phyloP scores from a whole-genome alignment of 2,113 vertebrate species.

The Glaucomys volans region DNA sequence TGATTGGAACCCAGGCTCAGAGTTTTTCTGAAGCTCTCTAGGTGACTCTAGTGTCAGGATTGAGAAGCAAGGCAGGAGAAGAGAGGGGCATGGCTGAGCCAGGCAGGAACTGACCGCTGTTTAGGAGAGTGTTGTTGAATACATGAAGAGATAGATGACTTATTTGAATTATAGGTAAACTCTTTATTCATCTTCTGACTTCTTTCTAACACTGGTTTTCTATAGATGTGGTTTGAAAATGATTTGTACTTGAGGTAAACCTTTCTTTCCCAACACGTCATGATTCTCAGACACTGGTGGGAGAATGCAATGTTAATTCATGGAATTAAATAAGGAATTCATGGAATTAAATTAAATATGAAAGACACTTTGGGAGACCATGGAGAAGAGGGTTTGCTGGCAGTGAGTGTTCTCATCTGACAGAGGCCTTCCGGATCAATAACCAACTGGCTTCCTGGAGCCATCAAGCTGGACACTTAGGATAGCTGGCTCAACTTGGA shows the following conservation, averaged over 20 bases:
- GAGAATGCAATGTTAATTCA: neutral
- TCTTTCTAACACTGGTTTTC: slow-evolving; percentile 24
- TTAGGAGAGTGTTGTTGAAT: slow-evolving; percentile 19
- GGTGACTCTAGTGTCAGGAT: neutral
- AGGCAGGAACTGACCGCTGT: neutral
- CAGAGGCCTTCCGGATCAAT: neutral
- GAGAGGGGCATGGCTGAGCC: neutral
- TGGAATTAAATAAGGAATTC: neutral
- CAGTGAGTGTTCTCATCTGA: neutral
- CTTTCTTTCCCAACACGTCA: neutral
- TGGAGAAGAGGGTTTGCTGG: neutral
- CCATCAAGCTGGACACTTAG: neutral
- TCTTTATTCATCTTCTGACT: neutral
- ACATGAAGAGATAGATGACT: slow-evolving; percentile 12
- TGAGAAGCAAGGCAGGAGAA: neutral
- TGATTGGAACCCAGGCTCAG: neutral
- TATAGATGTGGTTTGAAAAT: slow-evolving; percentile 52
- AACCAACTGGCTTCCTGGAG: neutral
- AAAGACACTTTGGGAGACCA: neutral
- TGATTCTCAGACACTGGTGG: neutral
- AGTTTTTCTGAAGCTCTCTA: neutral
- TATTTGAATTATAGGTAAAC: neutral
- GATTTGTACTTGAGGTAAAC: neutral
- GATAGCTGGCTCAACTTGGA: neutral
- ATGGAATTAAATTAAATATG: neutral